Evolutionary conservation across 1,140 invertebrate species (phyloP).

Genomic region (Temnothorax nylanderi): DNA sequence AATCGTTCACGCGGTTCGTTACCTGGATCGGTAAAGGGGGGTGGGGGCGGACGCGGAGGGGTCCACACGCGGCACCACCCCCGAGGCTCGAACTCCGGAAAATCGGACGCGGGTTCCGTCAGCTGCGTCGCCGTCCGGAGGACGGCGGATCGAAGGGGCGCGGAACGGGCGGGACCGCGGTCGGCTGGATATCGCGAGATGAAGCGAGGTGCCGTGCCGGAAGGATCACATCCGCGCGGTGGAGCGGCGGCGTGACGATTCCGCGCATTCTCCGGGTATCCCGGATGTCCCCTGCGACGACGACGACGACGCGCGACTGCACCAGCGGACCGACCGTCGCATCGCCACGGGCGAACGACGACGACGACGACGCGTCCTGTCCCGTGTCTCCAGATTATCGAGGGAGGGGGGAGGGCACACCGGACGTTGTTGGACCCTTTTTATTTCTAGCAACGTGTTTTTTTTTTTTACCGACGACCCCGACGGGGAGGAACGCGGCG

Average conservation of each 20-base stretch:
- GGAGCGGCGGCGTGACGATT: neutral
- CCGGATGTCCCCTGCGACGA: neutral
- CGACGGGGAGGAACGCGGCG: neutral
- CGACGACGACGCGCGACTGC: neutral
- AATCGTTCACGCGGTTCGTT: neutral
- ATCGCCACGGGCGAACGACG: neutral
- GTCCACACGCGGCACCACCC: neutral
- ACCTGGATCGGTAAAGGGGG: neutral
- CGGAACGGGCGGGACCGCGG: neutral
- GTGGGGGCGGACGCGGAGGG: neutral
- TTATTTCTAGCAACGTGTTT: neutral
- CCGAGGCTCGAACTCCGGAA: neutral
- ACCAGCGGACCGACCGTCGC: neutral
- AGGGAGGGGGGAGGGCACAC: neutral
- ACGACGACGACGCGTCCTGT: neutral
- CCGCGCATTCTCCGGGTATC: conserved; percentile 36
- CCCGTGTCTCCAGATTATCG: neutral
- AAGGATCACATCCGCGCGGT: conserved; percentile 50
- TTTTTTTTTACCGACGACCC: too few species aligned
- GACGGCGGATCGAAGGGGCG: neutral
- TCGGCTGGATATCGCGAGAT: conserved; percentile 17
- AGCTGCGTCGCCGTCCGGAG: conserved; percentile 32
- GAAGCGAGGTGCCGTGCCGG: neutral
- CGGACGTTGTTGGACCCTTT: neutral
- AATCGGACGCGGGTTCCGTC: neutral